Conservation (phyloP, 1,140 invertebrate genomes). For the Drosophila busckii region DNA sequence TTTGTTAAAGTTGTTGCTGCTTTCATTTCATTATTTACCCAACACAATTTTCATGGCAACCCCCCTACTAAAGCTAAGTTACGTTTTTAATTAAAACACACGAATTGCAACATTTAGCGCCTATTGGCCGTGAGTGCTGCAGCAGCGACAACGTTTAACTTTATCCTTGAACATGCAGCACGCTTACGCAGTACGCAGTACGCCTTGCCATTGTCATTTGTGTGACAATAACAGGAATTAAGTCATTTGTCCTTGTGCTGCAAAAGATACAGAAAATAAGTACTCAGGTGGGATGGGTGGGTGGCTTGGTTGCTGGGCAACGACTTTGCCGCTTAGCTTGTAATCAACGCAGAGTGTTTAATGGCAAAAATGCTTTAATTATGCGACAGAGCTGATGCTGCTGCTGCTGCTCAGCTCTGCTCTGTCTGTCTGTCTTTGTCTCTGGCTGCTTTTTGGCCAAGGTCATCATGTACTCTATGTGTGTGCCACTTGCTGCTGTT, state of each 20-base stretch:
- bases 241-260: slow-evolving; percentile 75
- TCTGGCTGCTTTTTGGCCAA: too few relatives aligned
- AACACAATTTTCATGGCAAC: too few relatives aligned
- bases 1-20: slow-evolving; percentile 29
- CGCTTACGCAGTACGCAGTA: slow-evolving; percentile 1
- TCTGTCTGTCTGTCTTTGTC: too few relatives aligned
- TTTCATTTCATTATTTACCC: slow-evolving; percentile 28
- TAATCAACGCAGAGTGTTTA: too few relatives aligned
- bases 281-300: too few relatives aligned
- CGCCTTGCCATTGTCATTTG: slow-evolving; percentile 40
- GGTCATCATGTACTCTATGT: slow-evolving; percentile 25
- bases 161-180: too few relatives aligned
- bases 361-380: slow-evolving; percentile 38
- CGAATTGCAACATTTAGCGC: too few relatives aligned
- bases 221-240: slow-evolving; percentile 61
- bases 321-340: too few relatives aligned
- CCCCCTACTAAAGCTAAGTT: too few relatives aligned
- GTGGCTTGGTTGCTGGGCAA: slow-evolving; percentile 16
- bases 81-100: too few relatives aligned
- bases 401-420: background rate
- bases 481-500: slow-evolving; percentile 23
- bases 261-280: slow-evolving; percentile 43
- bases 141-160: too few relatives aligned
- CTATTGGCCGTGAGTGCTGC: too few relatives aligned
- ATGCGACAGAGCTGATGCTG: background rate